phyloP scores from a whole-genome alignment of 2,797 vertebrate genomes.

The Aldrovandia affinis region DNA sequence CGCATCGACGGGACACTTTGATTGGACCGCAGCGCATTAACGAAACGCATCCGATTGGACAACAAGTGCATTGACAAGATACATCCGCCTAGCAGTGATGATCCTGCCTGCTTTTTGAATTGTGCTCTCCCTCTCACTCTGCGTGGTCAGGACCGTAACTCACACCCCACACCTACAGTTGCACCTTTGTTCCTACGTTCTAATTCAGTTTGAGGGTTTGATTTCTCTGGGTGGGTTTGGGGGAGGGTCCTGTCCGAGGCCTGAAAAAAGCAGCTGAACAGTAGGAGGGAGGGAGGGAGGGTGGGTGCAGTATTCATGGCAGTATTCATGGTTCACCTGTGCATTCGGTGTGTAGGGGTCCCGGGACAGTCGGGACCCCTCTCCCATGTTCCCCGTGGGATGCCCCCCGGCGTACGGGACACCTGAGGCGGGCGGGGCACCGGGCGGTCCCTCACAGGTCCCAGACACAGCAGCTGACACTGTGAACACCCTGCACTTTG shows the following conservation, averaged over 20 bases:
- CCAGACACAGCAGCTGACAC: constrained; percentile 9
- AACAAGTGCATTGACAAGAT: neutral
- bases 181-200: neutral
- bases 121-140: constrained; percentile 26
- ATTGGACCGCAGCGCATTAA: neutral
- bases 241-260: neutral
- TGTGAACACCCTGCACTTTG: constrained; percentile 34
- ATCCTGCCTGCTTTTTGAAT: constrained; percentile 11
- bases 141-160: constrained; percentile 38
- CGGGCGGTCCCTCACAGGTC: neutral
- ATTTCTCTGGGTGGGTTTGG: constrained; percentile 11
- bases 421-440: neutral
- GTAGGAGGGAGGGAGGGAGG: neutral
- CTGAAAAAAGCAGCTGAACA: neutral
- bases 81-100: neutral
- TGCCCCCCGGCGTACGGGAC: neutral
- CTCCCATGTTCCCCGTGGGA: neutral
- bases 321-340: neutral
- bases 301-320: neutral
- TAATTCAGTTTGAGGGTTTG: neutral
- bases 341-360: neutral
- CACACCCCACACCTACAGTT: constrained; percentile 62
- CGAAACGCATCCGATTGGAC: neutral
- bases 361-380: neutral
- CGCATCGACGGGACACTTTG: neutral